These are phyloP conservation scores for Meteorus cinctellus DNA, from an alignment of 2,888 invertebrate genomes.

Conservation along the genomic window DNA sequence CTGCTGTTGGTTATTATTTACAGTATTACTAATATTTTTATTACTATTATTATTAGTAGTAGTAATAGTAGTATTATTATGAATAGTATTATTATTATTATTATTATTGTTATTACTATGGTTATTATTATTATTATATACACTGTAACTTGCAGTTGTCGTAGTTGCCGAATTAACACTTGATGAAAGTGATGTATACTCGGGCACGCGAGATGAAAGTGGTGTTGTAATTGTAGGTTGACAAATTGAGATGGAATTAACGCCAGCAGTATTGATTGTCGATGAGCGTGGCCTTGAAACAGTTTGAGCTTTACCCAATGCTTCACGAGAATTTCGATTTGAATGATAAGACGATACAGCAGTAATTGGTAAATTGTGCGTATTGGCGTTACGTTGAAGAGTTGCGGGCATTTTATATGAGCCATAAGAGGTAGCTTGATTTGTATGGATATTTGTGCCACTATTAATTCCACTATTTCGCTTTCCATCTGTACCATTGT, in stretches of 20 bases:
- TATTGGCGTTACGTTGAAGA: slow-evolving; percentile 62
- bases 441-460: slow-evolving; percentile 31
- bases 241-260: slow-evolving; percentile 32
- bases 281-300: slow-evolving; percentile 57
- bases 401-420: slow-evolving; percentile 58
- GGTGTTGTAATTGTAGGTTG: slow-evolving; percentile 50
- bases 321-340: slow-evolving; percentile 69
- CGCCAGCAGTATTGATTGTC: slow-evolving; percentile 38
- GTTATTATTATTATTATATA: slow-evolving; percentile 42
- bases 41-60: too few species aligned
- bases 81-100: background rate
- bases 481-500: slow-evolving; percentile 65
- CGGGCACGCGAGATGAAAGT: slow-evolving; percentile 55
- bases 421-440: slow-evolving; percentile 57
- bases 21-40: background rate
- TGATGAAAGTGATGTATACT: slow-evolving; percentile 57
- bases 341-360: slow-evolving; percentile 75
- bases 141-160: slow-evolving; percentile 60
- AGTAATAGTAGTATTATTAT: background rate
- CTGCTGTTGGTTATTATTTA: slow-evolving; percentile 33
- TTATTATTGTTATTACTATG: background rate
- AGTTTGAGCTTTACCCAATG: slow-evolving; percentile 58
- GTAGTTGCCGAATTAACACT: slow-evolving; percentile 53
- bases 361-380: slow-evolving; percentile 76
- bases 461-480: slow-evolving; percentile 45